A percentile compares a stretch with the other conserved stretches of the same genome.
Evolutionary conservation across 2,113 vertebrate species (phyloP).

Genomic region (Pachyramphus minor): DNA sequence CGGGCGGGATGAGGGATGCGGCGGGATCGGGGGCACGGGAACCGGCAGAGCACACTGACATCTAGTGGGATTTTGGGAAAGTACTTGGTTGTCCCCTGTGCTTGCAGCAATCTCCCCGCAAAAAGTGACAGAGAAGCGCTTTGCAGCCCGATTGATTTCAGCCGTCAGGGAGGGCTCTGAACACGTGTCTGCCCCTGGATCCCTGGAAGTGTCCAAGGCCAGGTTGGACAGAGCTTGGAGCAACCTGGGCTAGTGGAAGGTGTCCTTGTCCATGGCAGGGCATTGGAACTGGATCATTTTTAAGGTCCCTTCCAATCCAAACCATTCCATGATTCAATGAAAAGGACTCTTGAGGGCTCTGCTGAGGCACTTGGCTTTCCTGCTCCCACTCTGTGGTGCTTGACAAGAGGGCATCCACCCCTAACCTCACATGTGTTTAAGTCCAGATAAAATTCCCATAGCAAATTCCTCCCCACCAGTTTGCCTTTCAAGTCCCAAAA

Average conservation of each 20-base stretch:
- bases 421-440: not conserved
- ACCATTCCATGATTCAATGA: not conserved
- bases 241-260: not conserved
- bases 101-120: rapidly evolving
- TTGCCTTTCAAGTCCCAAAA: not conserved
- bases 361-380: not conserved
- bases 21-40: not conserved
- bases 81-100: rapidly evolving
- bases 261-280: not conserved
- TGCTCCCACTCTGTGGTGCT: not conserved
- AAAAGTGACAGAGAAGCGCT: rapidly evolving
- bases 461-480: rapidly evolving
- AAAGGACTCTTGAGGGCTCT: not conserved
- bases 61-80: slow-evolving; percentile 58
- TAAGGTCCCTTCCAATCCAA: not conserved
- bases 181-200: not conserved
- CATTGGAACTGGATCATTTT: not conserved
- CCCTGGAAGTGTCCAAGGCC: not conserved
- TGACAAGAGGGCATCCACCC: not conserved
- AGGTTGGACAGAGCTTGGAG: not conserved
- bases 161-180: not conserved
- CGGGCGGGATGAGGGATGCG: not conserved
- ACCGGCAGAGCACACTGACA: slow-evolving; percentile 59
- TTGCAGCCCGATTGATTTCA: not conserved
- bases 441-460: not conserved